Conservation (phyloP, 1,140 invertebrate species). For the Pseudomyrmex pallidus region DNA sequence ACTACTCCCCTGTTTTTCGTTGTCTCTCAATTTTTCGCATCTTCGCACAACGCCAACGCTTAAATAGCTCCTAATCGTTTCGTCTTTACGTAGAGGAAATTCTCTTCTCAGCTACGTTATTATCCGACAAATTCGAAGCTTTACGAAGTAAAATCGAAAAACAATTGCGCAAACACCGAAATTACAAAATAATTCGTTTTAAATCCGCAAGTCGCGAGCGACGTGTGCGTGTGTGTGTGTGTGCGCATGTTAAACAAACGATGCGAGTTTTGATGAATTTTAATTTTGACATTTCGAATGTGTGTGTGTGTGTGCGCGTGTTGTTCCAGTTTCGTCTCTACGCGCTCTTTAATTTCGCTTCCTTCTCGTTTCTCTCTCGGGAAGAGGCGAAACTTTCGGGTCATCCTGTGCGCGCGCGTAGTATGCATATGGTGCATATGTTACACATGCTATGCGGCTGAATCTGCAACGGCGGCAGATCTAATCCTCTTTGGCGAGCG, state of each 20-base stretch:
- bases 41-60: constrained; percentile 56
- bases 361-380: background rate
- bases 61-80: constrained; percentile 62
- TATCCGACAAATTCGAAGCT: constrained; percentile 2
- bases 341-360: background rate
- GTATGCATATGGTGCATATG: background rate
- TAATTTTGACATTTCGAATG: background rate
- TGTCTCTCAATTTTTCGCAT: constrained; percentile 11
- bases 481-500: constrained; percentile 41
- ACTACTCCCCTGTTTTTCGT: constrained; percentile 21
- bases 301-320: too few species aligned
- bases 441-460: constrained; percentile 3
- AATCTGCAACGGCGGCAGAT: constrained; percentile 18
- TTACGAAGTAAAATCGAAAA: background rate
- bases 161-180: background rate
- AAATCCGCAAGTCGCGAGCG: too few species aligned
- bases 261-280: background rate
- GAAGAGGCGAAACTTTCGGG: background rate
- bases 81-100: background rate
- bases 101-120: background rate
- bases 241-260: too few species aligned
- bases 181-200: background rate
- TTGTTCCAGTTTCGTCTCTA: background rate
- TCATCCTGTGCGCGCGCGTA: background rate
- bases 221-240: too few species aligned